Conservation (phyloP, 2,888 invertebrate genomes). For the Eristalinus sepulchralis region DNA sequence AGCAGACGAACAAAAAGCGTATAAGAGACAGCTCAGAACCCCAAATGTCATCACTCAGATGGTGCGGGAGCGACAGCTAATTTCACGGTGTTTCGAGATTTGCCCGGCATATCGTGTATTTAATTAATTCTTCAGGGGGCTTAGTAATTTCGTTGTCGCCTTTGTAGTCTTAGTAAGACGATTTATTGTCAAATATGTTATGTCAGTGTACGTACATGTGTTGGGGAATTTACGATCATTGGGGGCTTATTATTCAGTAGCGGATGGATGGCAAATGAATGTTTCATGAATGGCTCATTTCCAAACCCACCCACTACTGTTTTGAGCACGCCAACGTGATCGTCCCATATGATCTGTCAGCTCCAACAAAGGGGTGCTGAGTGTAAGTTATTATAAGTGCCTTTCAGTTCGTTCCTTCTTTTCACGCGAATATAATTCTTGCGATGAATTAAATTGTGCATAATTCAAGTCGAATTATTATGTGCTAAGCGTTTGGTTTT, state of each 20-base stretch:
- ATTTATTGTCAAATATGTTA: conserved; percentile 64
- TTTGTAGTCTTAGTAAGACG: conserved; percentile 31
- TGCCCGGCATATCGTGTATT: conserved; percentile 42
- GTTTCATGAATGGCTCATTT: conserved; percentile 62
- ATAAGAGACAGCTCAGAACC: not conserved
- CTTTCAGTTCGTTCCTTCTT: not conserved
- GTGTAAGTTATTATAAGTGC: not conserved
- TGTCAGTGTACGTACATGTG: conserved; percentile 46
- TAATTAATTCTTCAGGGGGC: conserved; percentile 64
- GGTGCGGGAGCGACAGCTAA: conserved; percentile 62
- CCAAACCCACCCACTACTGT: conserved; percentile 55
- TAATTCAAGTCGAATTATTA: conserved; percentile 59
- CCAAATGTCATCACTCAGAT: conserved; percentile 55
- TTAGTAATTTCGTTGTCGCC: conserved; percentile 41
- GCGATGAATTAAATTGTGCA: conserved; percentile 50
- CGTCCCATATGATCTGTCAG: conserved; percentile 53
- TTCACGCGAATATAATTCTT: conserved; percentile 29
- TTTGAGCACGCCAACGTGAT: conserved; percentile 49
- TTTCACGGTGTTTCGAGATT: conserved; percentile 63
- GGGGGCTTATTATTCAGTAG: conserved; percentile 58
- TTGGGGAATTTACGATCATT: conserved; percentile 42
- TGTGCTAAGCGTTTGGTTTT: conserved; percentile 63
- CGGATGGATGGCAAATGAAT: conserved; percentile 57
- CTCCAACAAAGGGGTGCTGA: conserved; percentile 51
- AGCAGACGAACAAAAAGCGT: conserved; percentile 7